Base-by-base conservation (phyloP, 2,797 vertebrate species). In the Setipinna tenuifilis region DNA sequence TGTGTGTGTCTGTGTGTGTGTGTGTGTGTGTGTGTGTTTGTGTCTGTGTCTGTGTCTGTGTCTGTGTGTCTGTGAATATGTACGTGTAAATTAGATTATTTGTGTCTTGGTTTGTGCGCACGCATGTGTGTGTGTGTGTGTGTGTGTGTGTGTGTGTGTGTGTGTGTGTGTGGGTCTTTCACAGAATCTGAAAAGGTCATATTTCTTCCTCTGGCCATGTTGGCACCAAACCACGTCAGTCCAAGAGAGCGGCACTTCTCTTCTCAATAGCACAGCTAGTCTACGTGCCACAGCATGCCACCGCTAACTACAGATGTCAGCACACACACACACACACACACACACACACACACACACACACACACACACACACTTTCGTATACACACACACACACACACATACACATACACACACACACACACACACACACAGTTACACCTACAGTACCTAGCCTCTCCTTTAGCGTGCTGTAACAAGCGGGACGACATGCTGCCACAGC, bases 181-280 rank as follows among this genome's bases (percentile, higher is more conserved):
- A 89, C 87, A 86, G 85, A 89, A 87, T 86, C 85, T 85, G 83
- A 86, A 86, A 87, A 78, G 71, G 35, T 78, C 71, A 78, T 16
- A 44, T 78, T 44, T 75, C 68, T 75, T 75, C 68, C 68, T 44
- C 35, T 78, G 71, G 71, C 41, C 17, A 3, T 78, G 31, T 9
- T 17, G 41, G 6, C 19, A 12, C 28, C 11, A 35, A 41, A 6
- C 71, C 71, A 78, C 35, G 31, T 3, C 71, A 21, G 6, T 78
- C 17, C 17, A 21, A 17, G 16, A 44, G 71, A 21, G 41, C 6
- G 35, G 71, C 71, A 21, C 0, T 19, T 78, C 35, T 78, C 0
- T 19, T 78, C 35, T 78, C 71, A 78, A 78, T 78, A 78, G 71
- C 31, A 19, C 68, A 21, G 31, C 17, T 35, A 21, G 65, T 9